Base-by-base conservation (phyloP, 1,140 invertebrate species). In the Drosophila ercepeae region DNA sequence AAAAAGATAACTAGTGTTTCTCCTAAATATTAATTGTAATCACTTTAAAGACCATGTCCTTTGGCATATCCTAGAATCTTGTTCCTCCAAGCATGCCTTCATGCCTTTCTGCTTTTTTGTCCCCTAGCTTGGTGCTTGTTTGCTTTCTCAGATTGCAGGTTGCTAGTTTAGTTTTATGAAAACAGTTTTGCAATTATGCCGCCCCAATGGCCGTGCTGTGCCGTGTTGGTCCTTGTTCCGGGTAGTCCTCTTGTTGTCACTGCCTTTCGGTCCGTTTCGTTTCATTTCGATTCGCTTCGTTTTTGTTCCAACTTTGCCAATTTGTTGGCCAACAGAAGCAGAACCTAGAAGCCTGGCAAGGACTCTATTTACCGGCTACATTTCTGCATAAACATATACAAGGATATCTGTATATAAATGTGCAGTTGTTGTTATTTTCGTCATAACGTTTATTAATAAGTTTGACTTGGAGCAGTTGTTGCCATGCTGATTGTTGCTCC, bases 361-460 rank as follows among this genome's bases (percentile, higher is more conserved):
- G 61, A 69, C 52, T 77, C 67, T 25, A 65, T 71, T 71, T 54
- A 52, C 45, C 57, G 45, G 44, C 57, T 3, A 32, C 29, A 36
- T 23, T 11, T n/a, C 9, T 46, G 3, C n/a, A n/a, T 51, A 4
- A 34, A n/a, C 21, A n/a, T 52, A 14, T n/a, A 2, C n/a, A 4
- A n/a, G 53, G 39, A 3, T 54, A 36, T 44, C 5, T 5, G 36
- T 39, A 14, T 39, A 36, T 36, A 36, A 2, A 16, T 14, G 4
- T 16, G 4, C 42, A 18, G 36, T 48, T 14, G 45, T 65, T 75
- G 75, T 84, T 74, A 72, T 63, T 73, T 77, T 86, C 73, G 79
- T 73, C 75, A 83, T 83, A 84, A 83, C 65, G 81, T 86, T 83
- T 86, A 83, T 83, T 83, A 83, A 83, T 83, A 83, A 84, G 79